phyloP scores from a whole-genome alignment of 2,888 invertebrate species.

The Melitaea athalia region DNA sequence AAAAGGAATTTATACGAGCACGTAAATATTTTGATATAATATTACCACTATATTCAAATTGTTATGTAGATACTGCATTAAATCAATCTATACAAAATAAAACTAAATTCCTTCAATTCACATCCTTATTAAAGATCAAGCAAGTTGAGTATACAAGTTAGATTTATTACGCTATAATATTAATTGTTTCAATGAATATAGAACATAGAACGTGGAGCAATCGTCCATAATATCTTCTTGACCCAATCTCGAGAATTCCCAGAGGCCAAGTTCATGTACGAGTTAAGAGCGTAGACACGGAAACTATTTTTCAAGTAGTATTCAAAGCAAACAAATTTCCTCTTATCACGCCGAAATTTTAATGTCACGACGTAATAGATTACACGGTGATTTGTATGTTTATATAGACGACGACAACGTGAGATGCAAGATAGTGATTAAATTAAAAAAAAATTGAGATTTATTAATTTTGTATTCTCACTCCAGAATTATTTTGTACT shows the following conservation, averaged over 20 bases:
- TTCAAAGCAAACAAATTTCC: slow-evolving; percentile 20
- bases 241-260: slow-evolving; percentile 54
- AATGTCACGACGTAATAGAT: slow-evolving; percentile 19
- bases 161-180: slow-evolving; percentile 42
- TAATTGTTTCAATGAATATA: slow-evolving; percentile 55
- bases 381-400: slow-evolving; percentile 17
- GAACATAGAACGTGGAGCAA: slow-evolving; percentile 49
- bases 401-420: slow-evolving; percentile 19
- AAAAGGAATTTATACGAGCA: too few species aligned
- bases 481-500: too few species aligned
- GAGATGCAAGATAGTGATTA: slow-evolving; percentile 2
- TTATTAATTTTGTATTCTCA: neutral
- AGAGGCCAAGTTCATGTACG: slow-evolving; percentile 67
- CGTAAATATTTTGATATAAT: too few species aligned
- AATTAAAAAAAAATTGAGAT: too few species aligned
- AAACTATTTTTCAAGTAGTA: slow-evolving; percentile 18
- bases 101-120: slow-evolving; percentile 10
- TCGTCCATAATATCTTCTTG: slow-evolving; percentile 51
- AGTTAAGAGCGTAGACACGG: slow-evolving; percentile 18
- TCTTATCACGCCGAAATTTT: slow-evolving; percentile 21
- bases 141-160: slow-evolving; percentile 26
- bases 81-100: slow-evolving; percentile 13
- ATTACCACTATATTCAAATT: too few species aligned
- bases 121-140: slow-evolving; percentile 23
- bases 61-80: neutral